Base-by-base conservation (phyloP, 1,140 invertebrate genomes). In the Aphelinus atriplicis region DNA sequence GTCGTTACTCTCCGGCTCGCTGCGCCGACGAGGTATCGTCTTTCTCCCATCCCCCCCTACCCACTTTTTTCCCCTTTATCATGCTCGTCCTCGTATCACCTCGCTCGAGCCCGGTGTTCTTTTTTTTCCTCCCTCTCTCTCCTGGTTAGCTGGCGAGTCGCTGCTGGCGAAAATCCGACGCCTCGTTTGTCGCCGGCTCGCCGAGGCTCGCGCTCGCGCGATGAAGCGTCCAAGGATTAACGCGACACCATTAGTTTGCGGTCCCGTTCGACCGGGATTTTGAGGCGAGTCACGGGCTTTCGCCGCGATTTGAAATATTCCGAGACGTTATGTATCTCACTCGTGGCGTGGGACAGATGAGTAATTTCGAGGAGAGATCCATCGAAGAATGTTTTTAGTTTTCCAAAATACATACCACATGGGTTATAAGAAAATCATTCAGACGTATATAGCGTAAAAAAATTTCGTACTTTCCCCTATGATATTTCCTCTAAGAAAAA, bases 211-310 rank as follows among this genome's bases (percentile, higher is more conserved):
- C 53, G 46, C 53, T 5, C 69, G 5, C 63, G 7, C 63, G 63
- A 9, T 55, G 71, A 68, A 67, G 48, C 48, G 64, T 62, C 55
- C 57, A 67, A 61, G 72, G 62, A 73, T 73, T 73, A 66, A 66
- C 71, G 62, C 45, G 53, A 45, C 9, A 5, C 63, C 63, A 73
- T 73, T 66, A 65, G 71, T 58, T 42, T 56, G 1, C 4, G 26
- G 26, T 26, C 26, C 26, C 26, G 26, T 26, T 26, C 26, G 26
- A 26, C 26, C 26, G 26, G 26, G 26, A 26, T 26, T 26, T 26
- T 26, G 26, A 26, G 26, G 26, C 26, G 26, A 26, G 26, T 26
- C 26, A 26, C 26, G 26, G 26, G 26, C 26, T 26, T 26, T 26
- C 26, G 26, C 26, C 26, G 0, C 0, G 26, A 26, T 26, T 26